phyloP scores from a whole-genome alignment of 2,113 vertebrate species.

The Geococcyx californianus region DNA sequence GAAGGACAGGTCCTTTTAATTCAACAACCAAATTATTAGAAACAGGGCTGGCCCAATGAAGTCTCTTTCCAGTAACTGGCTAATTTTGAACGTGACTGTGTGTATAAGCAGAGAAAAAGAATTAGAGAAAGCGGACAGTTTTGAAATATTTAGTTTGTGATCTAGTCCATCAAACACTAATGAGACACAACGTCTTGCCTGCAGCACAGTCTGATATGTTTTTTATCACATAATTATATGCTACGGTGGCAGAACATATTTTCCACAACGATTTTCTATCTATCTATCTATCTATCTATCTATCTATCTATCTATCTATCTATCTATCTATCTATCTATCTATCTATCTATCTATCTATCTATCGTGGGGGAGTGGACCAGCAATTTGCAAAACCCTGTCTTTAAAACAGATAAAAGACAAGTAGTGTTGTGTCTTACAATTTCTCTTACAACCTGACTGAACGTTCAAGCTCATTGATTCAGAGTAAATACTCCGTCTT shows the following conservation, averaged over 20 bases:
- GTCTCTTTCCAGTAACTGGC: background rate
- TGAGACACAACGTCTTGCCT: slow-evolving; percentile 21
- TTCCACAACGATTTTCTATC: slow-evolving; percentile 14
- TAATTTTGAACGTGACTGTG: background rate
- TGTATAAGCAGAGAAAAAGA: background rate
- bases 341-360: background rate
- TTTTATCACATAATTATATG: slow-evolving; percentile 44
- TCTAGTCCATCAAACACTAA: slow-evolving; percentile 45
- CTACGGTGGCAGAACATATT: slow-evolving; percentile 6
- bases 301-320: no score
- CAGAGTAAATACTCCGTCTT: background rate
- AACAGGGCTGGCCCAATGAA: background rate
- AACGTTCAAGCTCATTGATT: background rate
- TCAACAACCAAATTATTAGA: background rate
- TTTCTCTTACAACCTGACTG: background rate
- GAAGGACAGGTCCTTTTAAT: background rate
- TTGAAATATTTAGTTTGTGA: slow-evolving; percentile 41
- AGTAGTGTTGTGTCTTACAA: background rate
- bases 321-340: no score
- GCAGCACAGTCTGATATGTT: slow-evolving; percentile 1
- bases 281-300: slow-evolving; percentile 11
- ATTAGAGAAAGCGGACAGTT: background rate
- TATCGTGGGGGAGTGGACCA: background rate
- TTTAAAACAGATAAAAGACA: background rate
- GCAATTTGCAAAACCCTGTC: slow-evolving; percentile 14